Base-by-base conservation (phyloP, 1,140 invertebrate species). In the Aphelinus certus region DNA sequence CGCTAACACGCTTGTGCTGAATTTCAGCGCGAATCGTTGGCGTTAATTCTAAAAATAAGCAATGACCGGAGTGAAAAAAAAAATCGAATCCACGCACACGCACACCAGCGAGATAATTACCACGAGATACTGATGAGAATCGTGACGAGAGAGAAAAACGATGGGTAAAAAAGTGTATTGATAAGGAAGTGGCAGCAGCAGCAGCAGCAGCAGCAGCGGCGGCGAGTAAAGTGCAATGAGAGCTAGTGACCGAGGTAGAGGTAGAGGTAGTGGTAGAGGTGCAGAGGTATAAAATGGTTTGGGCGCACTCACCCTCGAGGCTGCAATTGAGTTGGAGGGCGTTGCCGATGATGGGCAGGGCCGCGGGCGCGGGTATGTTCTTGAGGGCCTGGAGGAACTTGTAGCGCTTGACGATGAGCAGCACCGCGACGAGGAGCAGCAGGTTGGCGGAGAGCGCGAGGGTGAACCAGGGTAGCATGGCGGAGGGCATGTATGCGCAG, bases 341-440 rank as follows among this genome's bases (percentile, higher is more conserved):
- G 68, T 87, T 87, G 1, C 86, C 86, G 42, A 87, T 75, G 4
- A 87, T 42, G 2, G 86, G 86, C 9, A 86, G 10, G 0, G 85
- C 83, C 0, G 47, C 66, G 0, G 86, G 86, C n/a, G 77, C 79
- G 1, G 85, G 85, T 26, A 87, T 79, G 1, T 80, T 81, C 9
- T 81, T 78, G 26, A 86, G 58, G 1, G 78, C 77, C 51, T 83
- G 79, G 1, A 85, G 45, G 71, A 85, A 85, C 47, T 75, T 82
- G 2, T 61, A 75, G 6, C 84, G 79, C 60, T 74, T 78, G 3
- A 81, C 56, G 26, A 26, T 26, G 47, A 83, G 47, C 1, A 81
- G 3, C 1, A 65, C 3, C 1, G 79, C 6, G 1, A 82, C 1
- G 0, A 83, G 57, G 3, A 64, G 26, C 1, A 80, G n/a, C 6